A percentile compares a stretch with the other conserved stretches of the same genome.
These are phyloP conservation scores for Pipistrellus kuhlii DNA, from an alignment of 2,797 vertebrate genomes.

Conservation along the genomic window DNA sequence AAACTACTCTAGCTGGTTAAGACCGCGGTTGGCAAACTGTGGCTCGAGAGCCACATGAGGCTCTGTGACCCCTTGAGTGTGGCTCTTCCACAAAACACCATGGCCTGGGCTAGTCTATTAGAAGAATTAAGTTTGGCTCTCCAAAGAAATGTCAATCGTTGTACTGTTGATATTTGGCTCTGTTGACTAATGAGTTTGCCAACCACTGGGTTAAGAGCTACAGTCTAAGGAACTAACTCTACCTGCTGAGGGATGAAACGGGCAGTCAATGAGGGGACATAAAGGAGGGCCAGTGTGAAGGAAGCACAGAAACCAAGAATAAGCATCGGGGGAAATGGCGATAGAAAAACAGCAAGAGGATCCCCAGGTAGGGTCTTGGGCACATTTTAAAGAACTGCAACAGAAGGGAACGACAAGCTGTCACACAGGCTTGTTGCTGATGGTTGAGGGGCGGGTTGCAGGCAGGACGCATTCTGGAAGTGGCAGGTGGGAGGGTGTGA, in stretches of 20 bases:
- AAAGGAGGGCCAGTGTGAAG: not conserved
- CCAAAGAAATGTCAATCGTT: no score
- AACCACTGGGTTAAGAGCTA: no score
- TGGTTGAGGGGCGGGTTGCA: accelerated
- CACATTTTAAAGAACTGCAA: not conserved
- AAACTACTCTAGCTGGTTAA: not conserved
- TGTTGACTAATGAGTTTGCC: no score
- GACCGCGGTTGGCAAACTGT: no score
- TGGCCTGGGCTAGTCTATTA: no score
- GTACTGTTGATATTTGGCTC: no score
- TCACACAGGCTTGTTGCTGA: no score
- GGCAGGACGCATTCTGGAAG: not conserved
- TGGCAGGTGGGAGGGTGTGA: accelerated
- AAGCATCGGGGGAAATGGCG: not conserved
- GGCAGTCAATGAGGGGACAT: accelerated
- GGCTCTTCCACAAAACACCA: no score
- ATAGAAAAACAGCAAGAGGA: not conserved
- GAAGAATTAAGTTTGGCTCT: no score
- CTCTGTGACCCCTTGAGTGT: no score
- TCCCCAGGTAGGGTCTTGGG: not conserved
- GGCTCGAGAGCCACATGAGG: no score
- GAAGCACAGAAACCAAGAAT: not conserved
- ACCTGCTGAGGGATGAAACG: not conserved
- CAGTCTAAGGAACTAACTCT: not conserved
- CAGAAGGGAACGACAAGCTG: accelerated